Evolutionary conservation across 2,113 vertebrate species (phyloP).

Genomic region (Camelus bactrianus): DNA sequence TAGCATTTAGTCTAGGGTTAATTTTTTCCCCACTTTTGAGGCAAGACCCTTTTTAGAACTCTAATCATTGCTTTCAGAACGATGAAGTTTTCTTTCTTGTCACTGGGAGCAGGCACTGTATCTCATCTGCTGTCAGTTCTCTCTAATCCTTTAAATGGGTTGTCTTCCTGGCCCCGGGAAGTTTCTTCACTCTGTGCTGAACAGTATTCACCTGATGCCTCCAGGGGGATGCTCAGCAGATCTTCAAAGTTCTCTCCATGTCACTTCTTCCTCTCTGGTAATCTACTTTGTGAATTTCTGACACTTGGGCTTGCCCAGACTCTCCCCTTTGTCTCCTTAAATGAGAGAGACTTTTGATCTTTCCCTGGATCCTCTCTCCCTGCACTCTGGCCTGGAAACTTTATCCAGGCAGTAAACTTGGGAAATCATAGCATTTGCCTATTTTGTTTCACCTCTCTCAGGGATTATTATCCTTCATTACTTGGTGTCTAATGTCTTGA

Average conservation of each 20-base stretch:
- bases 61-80: background rate
- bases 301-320: background rate
- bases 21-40: background rate
- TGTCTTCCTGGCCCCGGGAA: background rate
- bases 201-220: background rate
- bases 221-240: background rate
- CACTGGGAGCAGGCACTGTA: background rate
- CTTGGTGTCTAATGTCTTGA: background rate
- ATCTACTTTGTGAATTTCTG: background rate
- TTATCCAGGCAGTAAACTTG: background rate
- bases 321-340: background rate
- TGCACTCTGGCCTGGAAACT: background rate
- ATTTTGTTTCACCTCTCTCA: background rate
- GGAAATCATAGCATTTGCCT: background rate
- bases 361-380: background rate
- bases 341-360: background rate
- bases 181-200: background rate
- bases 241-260: background rate
- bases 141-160: background rate
- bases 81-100: background rate
- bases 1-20: background rate
- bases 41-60: background rate
- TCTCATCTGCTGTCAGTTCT: background rate
- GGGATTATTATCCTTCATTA: background rate
- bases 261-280: background rate